A percentile compares a stretch with the other conserved stretches of the same genome.
Conservation (phyloP, 2,113 vertebrate species). For the Myotis lucifugus region DNA sequence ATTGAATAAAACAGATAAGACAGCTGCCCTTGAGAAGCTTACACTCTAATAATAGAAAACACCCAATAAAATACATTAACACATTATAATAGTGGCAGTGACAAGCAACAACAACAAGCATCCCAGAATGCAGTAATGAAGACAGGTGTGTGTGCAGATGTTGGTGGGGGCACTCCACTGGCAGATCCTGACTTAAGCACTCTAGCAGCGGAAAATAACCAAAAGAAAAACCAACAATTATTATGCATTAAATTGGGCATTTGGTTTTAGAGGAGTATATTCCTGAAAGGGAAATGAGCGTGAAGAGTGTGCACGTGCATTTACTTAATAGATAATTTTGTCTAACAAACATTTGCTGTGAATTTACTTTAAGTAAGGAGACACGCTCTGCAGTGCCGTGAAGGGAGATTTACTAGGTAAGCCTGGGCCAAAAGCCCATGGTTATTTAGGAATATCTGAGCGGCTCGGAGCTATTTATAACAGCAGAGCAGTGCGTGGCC, state of each 20-base stretch:
- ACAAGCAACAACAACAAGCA: neutral
- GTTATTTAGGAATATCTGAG: neutral
- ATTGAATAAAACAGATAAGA: neutral
- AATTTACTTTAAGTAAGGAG: neutral
- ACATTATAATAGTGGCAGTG: neutral
- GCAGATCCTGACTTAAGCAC: neutral
- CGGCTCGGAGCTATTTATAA: neutral
- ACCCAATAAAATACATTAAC: neutral
- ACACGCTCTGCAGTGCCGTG: accelerated
- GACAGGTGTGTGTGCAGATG: too few relatives aligned
- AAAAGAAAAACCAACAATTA: neutral
- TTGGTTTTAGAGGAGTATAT: neutral
- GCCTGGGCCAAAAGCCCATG: neutral
- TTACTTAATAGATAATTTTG: neutral
- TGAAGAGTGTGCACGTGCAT: neutral
- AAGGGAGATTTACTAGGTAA: neutral
- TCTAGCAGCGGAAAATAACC: neutral
- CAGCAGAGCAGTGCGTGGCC: neutral
- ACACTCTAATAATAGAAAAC: neutral
- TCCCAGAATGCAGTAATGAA: neutral
- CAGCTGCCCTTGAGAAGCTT: neutral
- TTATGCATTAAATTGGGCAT: neutral
- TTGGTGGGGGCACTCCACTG: too few relatives aligned
- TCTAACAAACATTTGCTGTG: neutral
- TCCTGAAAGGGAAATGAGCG: neutral